Base-by-base conservation (phyloP, 2,797 vertebrate species). In the Esox lucius region DNA sequence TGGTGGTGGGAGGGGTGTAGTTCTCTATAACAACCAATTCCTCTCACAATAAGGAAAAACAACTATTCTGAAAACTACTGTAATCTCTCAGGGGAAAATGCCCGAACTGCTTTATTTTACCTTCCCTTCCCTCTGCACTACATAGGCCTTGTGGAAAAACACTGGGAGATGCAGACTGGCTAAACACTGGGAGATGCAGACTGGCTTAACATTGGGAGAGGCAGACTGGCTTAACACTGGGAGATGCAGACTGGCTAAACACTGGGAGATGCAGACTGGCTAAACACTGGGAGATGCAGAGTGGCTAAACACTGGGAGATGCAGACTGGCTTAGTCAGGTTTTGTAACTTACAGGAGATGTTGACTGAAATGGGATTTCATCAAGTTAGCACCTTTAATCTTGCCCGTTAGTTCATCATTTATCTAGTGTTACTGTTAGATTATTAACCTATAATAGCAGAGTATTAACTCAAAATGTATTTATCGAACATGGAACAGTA, bases 11-110 rank as follows among this genome's bases (percentile, higher is more conserved):
- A 59, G 13, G 26, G 39, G 48, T 16, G 46, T 74, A 48, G 76
- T 81, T 80, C 80, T 76, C 75, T 80, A 74, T 81, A 75, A 80
- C 46, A 5, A 68, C 46, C 28, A 31, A 31, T 31, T 31, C 65
- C 62, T 81, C 78, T 81, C 69, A 77, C 78, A 74, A 67, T 56
- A 24, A 35, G 9, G 28, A 35, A 81, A 70, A 22, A 74, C 16
- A 33, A 31, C 26, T 59, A 39, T 70, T 3, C 73, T 64, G 75
- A 28, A 53, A 65, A 71, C 67, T 68, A 56, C 76, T 56, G 31
- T n/a, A 69, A 56, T 72, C 26, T 71, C 31, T 31, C 28, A 71
- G 49, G 26, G 48, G 22, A 64, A 75, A 80, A 72, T 66, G 48
- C 5, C 42, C 31, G 39, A 28, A 22, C 33, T 22, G 42, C 62